Evolutionary conservation across 2,888 invertebrate species (phyloP), one percentile per base, ranked within the genome.

Genomic region (Ceriagrion tenellum): DNA sequence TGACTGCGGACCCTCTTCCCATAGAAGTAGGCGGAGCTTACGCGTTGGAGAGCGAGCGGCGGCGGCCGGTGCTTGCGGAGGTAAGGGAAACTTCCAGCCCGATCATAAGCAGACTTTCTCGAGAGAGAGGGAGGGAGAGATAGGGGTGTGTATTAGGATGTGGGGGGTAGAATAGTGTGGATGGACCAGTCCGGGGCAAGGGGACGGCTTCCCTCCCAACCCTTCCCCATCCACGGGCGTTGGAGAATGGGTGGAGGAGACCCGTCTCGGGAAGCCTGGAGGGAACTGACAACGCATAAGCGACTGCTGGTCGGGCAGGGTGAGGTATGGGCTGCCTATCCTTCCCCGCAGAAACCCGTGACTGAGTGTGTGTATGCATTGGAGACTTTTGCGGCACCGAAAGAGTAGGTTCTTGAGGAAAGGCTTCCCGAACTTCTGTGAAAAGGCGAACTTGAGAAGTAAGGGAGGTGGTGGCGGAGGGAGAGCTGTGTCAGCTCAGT

Each of bases 321-420:
- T 69, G 69, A 69, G 69, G 69, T n/a, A 69, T 69, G 69, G 69
- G 26, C n/a, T 23, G 23, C n/a, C 69, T 69, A 47, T 47, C 47
- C 47, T 47, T 4, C 47, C n/a, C 47, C 47, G 47, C 47, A 47
- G 47, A 47, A 47, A 47, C 47, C 47, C 47, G 69, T n/a, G 69
- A 10, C 26, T 69, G 69, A 26, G 26, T 69, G 69, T 10, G 69
- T 69, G 23, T 69, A 4, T 18, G 47, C 47, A 47, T 47, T 47
- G 69, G 26, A 69, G 69, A 69, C 69, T 69, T 69, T n/a, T 69
- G 69, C 69, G 69, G 69, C 69, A 69, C 69, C 69, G 69, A n/a
- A 69, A 69, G 69, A 69, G 69, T 20, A 26, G 69, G 69, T 26
- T 69, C 69, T 69, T 69, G 69, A 69, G 26, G 69, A 69, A 69